Percentiles rank a stretch among this genome's conserved stretches.
Conservation (phyloP, 2,888 invertebrate genomes). For the Acanthoscelides obtectus region DNA sequence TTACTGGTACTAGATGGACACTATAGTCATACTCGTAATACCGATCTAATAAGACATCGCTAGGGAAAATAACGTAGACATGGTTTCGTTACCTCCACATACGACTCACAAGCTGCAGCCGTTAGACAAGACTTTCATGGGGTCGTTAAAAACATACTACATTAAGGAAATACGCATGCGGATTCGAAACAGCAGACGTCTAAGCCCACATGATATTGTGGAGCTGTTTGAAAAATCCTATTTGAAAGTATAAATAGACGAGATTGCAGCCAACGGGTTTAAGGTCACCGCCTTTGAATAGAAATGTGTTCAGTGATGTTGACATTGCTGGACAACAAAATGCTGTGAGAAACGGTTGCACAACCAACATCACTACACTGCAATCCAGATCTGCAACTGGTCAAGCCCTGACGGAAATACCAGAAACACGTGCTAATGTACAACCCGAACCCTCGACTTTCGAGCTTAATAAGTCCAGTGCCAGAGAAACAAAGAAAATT, state of each 20-base stretch:
- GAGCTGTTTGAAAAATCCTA: slow-evolving; percentile 26
- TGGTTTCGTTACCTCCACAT: slow-evolving; percentile 37
- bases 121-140: slow-evolving; percentile 37
- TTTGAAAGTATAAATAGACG: slow-evolving; percentile 22
- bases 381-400: no score
- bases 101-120: slow-evolving; percentile 36
- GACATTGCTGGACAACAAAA: slow-evolving; percentile 12
- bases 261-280: slow-evolving; percentile 7
- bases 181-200: neutral
- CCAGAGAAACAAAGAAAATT: no score
- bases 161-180: slow-evolving; percentile 2
- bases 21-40: slow-evolving; percentile 7
- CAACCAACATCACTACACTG: no score
- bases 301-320: slow-evolving; percentile 22
- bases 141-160: no score
- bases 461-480: no score
- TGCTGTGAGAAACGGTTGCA: no score
- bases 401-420: no score
- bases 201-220: neutral
- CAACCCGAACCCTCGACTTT: no score
- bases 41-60: slow-evolving; percentile 28
- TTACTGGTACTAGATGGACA: slow-evolving; percentile 7
- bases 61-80: no score
- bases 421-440: no score
- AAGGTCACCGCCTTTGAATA: slow-evolving; percentile 26